Evolutionary conservation across 2,888 invertebrate genomes (phyloP).

Genomic region (Quadroppia sp.): DNA sequence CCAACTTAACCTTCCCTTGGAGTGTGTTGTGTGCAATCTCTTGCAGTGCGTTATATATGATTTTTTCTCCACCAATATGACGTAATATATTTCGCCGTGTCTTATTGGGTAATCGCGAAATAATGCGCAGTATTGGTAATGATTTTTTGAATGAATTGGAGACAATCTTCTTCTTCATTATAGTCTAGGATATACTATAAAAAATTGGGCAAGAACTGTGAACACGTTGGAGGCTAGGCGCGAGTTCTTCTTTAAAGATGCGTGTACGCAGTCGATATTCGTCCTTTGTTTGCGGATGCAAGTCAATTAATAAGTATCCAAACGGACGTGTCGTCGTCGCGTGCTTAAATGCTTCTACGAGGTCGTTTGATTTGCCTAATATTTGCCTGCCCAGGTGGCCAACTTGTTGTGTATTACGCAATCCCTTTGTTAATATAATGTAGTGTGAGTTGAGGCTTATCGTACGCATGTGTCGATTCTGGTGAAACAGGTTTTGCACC

Average conservation of each 20-base stretch:
- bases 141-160: background rate
- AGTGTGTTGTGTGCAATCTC: slow-evolving; percentile 11
- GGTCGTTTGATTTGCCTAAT: slow-evolving; percentile 13
- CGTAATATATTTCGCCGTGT: background rate
- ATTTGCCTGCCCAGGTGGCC: slow-evolving; percentile 12
- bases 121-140: background rate
- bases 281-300: background rate
- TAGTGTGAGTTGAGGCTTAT: slow-evolving; percentile 38
- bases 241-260: background rate
- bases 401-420: slow-evolving; percentile 12
- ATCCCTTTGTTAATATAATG: slow-evolving; percentile 29
- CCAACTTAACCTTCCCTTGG: background rate
- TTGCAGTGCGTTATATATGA: background rate
- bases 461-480: slow-evolving; percentile 35
- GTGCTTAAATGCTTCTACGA: slow-evolving; percentile 23
- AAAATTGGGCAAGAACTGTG: background rate
- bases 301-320: slow-evolving; percentile 37
- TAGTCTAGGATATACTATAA: background rate
- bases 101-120: background rate
- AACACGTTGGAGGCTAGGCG: background rate
- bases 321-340: slow-evolving; percentile 28
- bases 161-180: background rate
- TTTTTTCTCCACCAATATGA: background rate
- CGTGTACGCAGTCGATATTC: background rate
- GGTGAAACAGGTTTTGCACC: slow-evolving; percentile 40